Evolutionary conservation across 2,888 invertebrate species (phyloP).

Genomic region (Ophraella communa): DNA sequence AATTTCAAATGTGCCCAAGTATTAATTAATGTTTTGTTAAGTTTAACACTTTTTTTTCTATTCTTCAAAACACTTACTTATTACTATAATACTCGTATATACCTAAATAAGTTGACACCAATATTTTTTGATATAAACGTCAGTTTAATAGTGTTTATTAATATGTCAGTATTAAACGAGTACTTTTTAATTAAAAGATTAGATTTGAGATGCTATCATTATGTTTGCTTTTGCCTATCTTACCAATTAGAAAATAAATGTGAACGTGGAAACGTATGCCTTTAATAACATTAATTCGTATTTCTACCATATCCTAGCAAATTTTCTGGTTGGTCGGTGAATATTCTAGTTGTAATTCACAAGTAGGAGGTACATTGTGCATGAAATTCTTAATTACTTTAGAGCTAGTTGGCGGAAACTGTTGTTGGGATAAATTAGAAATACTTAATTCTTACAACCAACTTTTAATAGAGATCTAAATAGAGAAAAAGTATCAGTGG

Average conservation of each 20-base stretch:
- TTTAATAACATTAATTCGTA: constrained; percentile 24
- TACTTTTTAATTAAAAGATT: not conserved
- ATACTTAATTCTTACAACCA: not conserved
- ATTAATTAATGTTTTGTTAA: no score
- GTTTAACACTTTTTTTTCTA: no score
- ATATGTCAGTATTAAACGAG: not conserved
- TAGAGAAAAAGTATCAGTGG: no score
- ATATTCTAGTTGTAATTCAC: constrained; percentile 35
- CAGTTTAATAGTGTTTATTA: not conserved
- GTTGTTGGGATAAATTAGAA: not conserved
- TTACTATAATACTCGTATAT: no score
- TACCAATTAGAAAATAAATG: no score
- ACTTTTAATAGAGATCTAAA: no score
- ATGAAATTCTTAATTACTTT: constrained; percentile 4
- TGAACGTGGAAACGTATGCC: constrained; percentile 1
- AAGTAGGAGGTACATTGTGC: constrained; percentile 8
- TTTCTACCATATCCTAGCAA: constrained; percentile 19
- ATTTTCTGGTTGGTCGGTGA: constrained; percentile 35
- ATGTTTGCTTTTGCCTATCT: not conserved
- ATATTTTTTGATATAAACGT: no score
- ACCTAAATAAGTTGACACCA: no score
- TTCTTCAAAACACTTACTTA: no score
- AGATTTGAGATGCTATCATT: not conserved
- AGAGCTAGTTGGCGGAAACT: not conserved
- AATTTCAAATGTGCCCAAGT: no score